Base-by-base conservation (phyloP, 2,888 invertebrate genomes). In the Apodemia mormo region DNA sequence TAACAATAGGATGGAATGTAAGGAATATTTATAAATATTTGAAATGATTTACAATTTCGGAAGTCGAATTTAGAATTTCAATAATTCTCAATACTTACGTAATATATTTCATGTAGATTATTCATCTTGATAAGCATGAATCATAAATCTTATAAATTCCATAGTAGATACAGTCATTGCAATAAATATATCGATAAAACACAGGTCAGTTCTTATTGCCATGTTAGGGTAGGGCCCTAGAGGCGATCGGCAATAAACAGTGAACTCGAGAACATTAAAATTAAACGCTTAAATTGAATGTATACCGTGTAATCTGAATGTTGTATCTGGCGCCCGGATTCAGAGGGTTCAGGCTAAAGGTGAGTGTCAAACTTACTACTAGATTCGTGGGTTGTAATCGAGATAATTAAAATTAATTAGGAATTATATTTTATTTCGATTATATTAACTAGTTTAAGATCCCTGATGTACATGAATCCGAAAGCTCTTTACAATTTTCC, bases 201-300 rank as follows among this genome's bases (percentile, higher is more conserved):
- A 64, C 37, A 64, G 64, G 64, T 64, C 64, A 64, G 64, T 64
- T 64, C 64, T 64, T 64, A 64, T 64, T 64, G 64, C 64, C 64
- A 14, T 64, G 64, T 64, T 64, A 64, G 37, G 64, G 64, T 64
- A 30, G 64, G 64, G 64, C 64, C 33, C 14, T 7, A 54, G 7
- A 54, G 33, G 33, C 64, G 64, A 37, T 64, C 12, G n/a, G 64
- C 64, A 64, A 64, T 64, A 64, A 64, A 64, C 64, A 37, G 64
- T 64, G 64, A 64, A 64, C 64, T 64, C 64, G 64, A 8, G 64
- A 64, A 64, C 64, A 33, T 64, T 64, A 64, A 64, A 64, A 64
- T 64, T 64, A 64, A 64, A 64, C 64, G 64, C 33, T 61, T 61
- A 61, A 54, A 61, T 61, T 33, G 58, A 61, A 30, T 61, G 58